Evolutionary conservation across 2,113 vertebrate genomes (phyloP).

Genomic region (Microcebus jonahi): DNA sequence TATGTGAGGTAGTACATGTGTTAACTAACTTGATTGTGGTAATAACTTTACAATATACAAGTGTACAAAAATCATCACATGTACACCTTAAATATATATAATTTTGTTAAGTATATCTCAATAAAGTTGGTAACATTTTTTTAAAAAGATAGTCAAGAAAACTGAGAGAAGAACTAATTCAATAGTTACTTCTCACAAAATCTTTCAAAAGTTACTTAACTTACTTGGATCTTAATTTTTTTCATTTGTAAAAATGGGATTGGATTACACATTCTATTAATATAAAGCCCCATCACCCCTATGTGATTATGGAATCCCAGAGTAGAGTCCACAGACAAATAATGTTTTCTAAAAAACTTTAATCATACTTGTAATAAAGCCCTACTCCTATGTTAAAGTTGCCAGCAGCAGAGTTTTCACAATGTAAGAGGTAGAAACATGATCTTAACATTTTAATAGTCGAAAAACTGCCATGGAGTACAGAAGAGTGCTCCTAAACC

Average conservation of each 20-base stretch:
- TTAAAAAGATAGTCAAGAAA: neutral
- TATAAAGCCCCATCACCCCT: neutral
- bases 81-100: neutral
- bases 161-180: neutral
- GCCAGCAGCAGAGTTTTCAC: neutral
- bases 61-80: neutral
- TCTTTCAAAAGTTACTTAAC: neutral
- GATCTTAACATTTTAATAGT: neutral
- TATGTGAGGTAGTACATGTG: neutral
- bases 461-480: neutral
- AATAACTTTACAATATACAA: neutral
- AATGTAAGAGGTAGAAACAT: neutral
- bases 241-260: neutral
- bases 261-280: neutral
- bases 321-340: neutral
- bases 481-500: neutral
- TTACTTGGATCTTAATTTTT: neutral
- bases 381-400: neutral
- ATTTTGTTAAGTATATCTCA: neutral
- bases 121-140: neutral
- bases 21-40: neutral
- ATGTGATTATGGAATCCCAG: neutral
- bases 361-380: neutral
- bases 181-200: neutral
- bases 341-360: neutral